These are phyloP conservation scores for Alca torda DNA, from an alignment of 2,797 vertebrate species.

Conservation along the genomic window DNA sequence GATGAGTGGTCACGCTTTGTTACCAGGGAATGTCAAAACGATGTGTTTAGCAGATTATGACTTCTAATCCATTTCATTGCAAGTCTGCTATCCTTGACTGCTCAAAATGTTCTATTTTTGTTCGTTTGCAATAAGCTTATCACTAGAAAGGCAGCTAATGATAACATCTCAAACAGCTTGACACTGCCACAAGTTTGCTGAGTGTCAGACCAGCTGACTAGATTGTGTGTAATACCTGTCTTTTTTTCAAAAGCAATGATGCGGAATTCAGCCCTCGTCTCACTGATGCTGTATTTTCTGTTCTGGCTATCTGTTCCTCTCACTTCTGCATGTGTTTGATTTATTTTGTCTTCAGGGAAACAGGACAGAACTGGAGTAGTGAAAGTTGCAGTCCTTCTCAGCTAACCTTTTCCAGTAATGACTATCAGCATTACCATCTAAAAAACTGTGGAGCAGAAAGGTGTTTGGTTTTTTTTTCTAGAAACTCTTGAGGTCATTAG, in stretches of 20 bases:
- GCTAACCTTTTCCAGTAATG: neutral
- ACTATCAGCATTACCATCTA: neutral
- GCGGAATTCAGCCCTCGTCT: neutral
- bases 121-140: neutral
- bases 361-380: neutral
- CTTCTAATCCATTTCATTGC: constrained; percentile 9
- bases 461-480: neutral
- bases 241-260: neutral
- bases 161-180: neutral
- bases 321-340: neutral
- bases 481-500: neutral
- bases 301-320: neutral
- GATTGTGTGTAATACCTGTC: neutral
- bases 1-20: neutral
- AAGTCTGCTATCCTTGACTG: neutral
- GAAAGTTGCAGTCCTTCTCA: neutral
- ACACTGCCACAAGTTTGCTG: neutral
- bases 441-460: neutral
- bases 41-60: neutral
- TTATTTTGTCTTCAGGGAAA: neutral
- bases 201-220: neutral
- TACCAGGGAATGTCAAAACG: constrained; percentile 1
- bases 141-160: constrained; percentile 24
- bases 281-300: neutral
- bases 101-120: neutral